phyloP scores from a whole-genome alignment of 2,888 invertebrate species.

The Eumerus sabulonum region DNA sequence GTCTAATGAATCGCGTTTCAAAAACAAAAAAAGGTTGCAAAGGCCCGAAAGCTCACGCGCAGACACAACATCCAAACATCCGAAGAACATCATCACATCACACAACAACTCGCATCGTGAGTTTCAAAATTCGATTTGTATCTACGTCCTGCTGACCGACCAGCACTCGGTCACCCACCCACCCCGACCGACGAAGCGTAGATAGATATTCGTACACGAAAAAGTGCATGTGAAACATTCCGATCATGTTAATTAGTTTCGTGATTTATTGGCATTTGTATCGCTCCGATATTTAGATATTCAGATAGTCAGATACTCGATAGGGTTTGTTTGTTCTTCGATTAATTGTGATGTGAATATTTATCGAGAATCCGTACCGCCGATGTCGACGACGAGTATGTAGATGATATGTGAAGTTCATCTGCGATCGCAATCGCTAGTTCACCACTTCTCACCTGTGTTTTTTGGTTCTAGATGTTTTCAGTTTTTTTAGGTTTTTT shows the following conservation, averaged over 20 bases:
- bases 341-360: conserved; percentile 56
- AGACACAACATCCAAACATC: conserved; percentile 9
- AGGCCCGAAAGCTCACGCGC: conserved; percentile 42
- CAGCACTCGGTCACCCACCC: background rate
- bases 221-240: conserved; percentile 66
- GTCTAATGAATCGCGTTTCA: conserved; percentile 44
- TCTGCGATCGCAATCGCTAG: conserved; percentile 9
- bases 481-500: background rate
- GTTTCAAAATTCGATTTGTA: conserved; percentile 58
- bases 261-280: conserved; percentile 58
- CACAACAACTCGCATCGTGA: conserved; percentile 34
- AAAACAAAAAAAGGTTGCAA: background rate
- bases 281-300: conserved; percentile 8
- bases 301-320: conserved; percentile 34
- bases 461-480: too few relatives aligned
- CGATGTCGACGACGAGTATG: conserved; percentile 19
- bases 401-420: background rate
- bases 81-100: too few relatives aligned
- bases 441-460: conserved; percentile 5
- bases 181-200: conserved; percentile 28
- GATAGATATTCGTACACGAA: conserved; percentile 61
- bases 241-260: conserved; percentile 66
- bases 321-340: conserved; percentile 43
- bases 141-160: conserved; percentile 17
- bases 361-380: conserved; percentile 17